Percentiles rank a stretch among this genome's conserved stretches.
phyloP scores from a whole-genome alignment of 2,888 invertebrate genomes.

The Pristionchus exspectatus region DNA sequence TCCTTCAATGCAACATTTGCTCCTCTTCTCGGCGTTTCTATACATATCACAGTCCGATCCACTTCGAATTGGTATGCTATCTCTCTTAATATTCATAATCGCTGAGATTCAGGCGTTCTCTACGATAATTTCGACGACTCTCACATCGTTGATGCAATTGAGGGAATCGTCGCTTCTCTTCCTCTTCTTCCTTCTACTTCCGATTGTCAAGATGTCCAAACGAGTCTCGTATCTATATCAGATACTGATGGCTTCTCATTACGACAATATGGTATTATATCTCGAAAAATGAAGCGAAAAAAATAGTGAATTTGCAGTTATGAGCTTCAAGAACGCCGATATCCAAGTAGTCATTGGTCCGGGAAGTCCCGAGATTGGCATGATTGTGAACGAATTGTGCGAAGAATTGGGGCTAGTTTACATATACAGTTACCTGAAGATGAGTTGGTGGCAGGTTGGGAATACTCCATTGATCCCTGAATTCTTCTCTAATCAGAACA shows the following conservation, averaged over 20 bases:
- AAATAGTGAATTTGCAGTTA: conserved; percentile 59
- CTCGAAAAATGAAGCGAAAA: background rate
- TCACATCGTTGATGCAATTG: conserved; percentile 29
- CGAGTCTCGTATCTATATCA: conserved; percentile 44
- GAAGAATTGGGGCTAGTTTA: conserved; percentile 65
- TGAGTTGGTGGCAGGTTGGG: background rate
- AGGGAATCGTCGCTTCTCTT: conserved; percentile 31
- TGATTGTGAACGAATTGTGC: conserved; percentile 67
- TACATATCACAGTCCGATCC: background rate
- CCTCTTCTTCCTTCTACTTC: conserved; percentile 20
- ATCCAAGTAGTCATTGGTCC: conserved; percentile 68
- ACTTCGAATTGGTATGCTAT: background rate
- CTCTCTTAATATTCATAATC: background rate
- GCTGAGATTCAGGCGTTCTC: conserved; percentile 9
- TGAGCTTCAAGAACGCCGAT: conserved; percentile 59
- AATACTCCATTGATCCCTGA: background rate
- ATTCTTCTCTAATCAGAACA: background rate
- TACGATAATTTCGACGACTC: background rate
- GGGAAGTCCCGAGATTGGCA: conserved; percentile 61
- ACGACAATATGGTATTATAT: background rate
- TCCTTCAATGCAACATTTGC: conserved; percentile 20
- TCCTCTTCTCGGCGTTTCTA: background rate
- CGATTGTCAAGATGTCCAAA: conserved; percentile 50
- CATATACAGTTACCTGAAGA: conserved; percentile 59
- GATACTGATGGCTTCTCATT: conserved; percentile 4